Evolutionary conservation across 53 echinoderm and acorn worm genomes (phyloP), one percentile per base, ranked within the genome.

Genomic region (Holothuria scabra): DNA sequence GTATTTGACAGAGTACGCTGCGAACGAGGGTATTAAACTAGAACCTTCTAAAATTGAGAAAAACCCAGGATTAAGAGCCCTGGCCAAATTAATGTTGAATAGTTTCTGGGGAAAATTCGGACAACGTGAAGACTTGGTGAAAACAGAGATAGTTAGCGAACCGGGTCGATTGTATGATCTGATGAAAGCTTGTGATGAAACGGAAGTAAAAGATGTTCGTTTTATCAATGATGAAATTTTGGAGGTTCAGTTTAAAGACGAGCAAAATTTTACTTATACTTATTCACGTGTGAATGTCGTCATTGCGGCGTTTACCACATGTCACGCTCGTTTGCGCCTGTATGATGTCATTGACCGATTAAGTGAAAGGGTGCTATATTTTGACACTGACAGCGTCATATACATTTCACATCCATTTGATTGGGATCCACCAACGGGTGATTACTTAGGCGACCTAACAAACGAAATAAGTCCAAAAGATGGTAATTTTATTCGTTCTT

Each of bases 61-160:
- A 29, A 92, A 95, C 59, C 88, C 90, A 0, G 92, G 88, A 21
- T 52, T 90, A 14, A 46, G 95, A 29, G 88, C 87, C 7, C 82
- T 93, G 0, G 85, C 87, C 5, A 95, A 90, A 84, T 65, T 90
- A 8, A 85, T 90, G 89, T 46, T 92, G 5, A 89, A 94, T 59
- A 60, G 60, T 21, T 84, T 93, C 20, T 90, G 93, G 93, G 93
- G 93, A 1, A 60, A 64, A 2, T 84, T 91, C 20, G 81, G 81
- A 1, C 81, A 81, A 34, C 37, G 65, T 22, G 23, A 25, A 23
- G 64, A 81, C 34, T 62, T 81, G 8, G 65, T 24, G 2, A 81
- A 81, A 41, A 81, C 41, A 12, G 64, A 81, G 24, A 31, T 70
- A 2, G 71, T 70, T 14, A 33, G n/a, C 41, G 38, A 22, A 70